Conservation (phyloP, 2,113 vertebrate species). For the Galbula dea region DNA sequence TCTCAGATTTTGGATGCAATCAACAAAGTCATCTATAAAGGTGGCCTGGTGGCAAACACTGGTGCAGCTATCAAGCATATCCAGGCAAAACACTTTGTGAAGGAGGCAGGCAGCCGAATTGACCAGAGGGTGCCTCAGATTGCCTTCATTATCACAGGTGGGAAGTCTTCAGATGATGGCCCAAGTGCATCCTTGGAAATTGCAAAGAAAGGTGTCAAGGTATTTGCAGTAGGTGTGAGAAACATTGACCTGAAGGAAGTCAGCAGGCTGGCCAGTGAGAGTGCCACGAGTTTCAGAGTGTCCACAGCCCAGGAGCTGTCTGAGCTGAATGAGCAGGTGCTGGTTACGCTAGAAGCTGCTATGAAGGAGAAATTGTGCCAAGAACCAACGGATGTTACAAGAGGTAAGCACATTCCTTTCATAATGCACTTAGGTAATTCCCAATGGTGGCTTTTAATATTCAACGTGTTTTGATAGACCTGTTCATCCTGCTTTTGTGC, state of each 20-base stretch:
- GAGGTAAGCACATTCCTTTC: conserved; percentile 59
- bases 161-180: conserved; percentile 81
- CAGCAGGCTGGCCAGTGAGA: conserved; percentile 79
- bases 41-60: conserved; percentile 83
- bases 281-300: conserved; percentile 78
- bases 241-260: conserved; percentile 80
- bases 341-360: conserved; percentile 82
- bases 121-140: conserved; percentile 88
- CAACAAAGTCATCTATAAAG: conserved; percentile 81
- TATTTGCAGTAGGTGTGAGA: conserved; percentile 86
- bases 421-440: neutral
- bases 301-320: conserved; percentile 79
- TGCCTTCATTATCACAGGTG: conserved; percentile 87
- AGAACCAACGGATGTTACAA: conserved; percentile 38
- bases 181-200: conserved; percentile 80
- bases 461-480: neutral
- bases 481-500: neutral
- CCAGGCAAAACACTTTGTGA: conserved; percentile 84
- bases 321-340: conserved; percentile 88
- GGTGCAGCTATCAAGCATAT: conserved; percentile 83
- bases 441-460: neutral
- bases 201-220: conserved; percentile 75
- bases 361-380: conserved; percentile 82
- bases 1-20: conserved; percentile 82
- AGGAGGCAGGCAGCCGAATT: conserved; percentile 83